Percentiles rank a stretch among this genome's conserved stretches.
These are phyloP conservation scores for Microplitis mediator DNA, from an alignment of 1,140 invertebrate species.

Conservation along the genomic window DNA sequence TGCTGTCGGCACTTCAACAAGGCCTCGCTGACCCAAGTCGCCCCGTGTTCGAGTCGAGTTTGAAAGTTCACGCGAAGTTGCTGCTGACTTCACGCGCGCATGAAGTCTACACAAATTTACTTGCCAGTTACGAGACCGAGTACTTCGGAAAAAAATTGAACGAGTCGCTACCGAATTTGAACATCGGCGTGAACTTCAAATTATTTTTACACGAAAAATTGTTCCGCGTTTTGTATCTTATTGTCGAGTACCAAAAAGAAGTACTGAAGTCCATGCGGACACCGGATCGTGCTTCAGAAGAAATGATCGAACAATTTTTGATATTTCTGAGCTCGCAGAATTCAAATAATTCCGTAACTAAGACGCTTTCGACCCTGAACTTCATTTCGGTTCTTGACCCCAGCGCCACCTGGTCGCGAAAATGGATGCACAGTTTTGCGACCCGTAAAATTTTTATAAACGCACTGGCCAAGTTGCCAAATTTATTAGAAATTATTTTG, in stretches of 20 bases:
- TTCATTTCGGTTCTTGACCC: conserved; percentile 55
- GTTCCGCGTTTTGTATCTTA: conserved; percentile 48
- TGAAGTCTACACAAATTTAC: conserved; percentile 46
- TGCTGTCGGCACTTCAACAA: conserved; percentile 47
- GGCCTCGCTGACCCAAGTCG: conserved; percentile 51
- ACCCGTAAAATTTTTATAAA: conserved; percentile 46
- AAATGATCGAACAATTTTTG: conserved; percentile 55
- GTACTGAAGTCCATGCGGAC: conserved; percentile 45
- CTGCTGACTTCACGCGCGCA: conserved; percentile 40
- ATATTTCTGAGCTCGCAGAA: conserved; percentile 44
- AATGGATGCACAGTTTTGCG: conserved; percentile 50
- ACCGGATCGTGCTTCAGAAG: conserved; percentile 49
- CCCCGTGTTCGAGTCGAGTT: conserved; percentile 55
- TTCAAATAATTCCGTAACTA: conserved; percentile 24
- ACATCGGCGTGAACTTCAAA: conserved; percentile 56
- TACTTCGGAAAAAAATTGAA: conserved; percentile 45
- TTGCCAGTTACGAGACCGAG: conserved; percentile 45
- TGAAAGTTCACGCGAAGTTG: conserved; percentile 52
- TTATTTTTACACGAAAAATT: conserved; percentile 57
- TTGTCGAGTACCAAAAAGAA: conserved; percentile 51
- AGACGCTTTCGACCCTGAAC: conserved; percentile 48
- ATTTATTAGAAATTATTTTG: conserved; percentile 44
- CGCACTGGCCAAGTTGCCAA: conserved; percentile 48
- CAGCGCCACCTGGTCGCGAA: conserved; percentile 51
- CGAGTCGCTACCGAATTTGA: conserved; percentile 48